phyloP scores from a whole-genome alignment of 2,113 vertebrate genomes.

The Hippocampus barbouri region DNA sequence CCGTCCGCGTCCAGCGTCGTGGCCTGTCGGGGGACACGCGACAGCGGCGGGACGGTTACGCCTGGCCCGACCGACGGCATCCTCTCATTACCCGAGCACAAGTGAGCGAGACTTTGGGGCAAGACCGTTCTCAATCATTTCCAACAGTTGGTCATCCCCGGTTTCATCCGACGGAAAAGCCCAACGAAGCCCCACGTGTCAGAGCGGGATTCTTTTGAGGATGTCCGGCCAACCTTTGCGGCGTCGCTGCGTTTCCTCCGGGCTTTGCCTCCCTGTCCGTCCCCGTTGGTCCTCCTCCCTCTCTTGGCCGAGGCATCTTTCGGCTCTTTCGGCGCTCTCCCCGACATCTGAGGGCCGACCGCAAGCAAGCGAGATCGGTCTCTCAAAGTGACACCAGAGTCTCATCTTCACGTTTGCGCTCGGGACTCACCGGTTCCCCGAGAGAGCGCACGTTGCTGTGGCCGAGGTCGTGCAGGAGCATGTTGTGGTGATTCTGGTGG shows the following conservation, averaged over 20 bases:
- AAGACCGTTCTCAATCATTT: no score
- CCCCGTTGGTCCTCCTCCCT: conserved; percentile 87
- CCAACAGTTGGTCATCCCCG: no score
- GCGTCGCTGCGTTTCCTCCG: conserved; percentile 84
- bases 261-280: conserved; percentile 90
- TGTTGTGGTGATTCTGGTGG: conserved; percentile 77
- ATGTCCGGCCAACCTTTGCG: conserved; percentile 58
- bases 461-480: conserved; percentile 89
- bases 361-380: conserved; percentile 11
- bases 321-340: conserved; percentile 74
- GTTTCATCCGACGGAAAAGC: no score
- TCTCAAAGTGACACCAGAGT: background rate
- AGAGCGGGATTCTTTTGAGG: no score
- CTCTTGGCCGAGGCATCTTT: conserved; percentile 86
- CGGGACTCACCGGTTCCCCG: conserved; percentile 49
- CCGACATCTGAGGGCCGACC: conserved; percentile 60
- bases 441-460: conserved; percentile 70
- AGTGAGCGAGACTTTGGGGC: no score
- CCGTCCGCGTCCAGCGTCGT: conserved; percentile 84
- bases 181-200: no score
- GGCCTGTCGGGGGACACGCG: conserved; percentile 54
- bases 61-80: no score
- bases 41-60: background rate
- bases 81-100: no score
- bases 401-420: background rate